phyloP scores from a whole-genome alignment of 2,888 invertebrate genomes.

The Microctonus aethiopoides region DNA sequence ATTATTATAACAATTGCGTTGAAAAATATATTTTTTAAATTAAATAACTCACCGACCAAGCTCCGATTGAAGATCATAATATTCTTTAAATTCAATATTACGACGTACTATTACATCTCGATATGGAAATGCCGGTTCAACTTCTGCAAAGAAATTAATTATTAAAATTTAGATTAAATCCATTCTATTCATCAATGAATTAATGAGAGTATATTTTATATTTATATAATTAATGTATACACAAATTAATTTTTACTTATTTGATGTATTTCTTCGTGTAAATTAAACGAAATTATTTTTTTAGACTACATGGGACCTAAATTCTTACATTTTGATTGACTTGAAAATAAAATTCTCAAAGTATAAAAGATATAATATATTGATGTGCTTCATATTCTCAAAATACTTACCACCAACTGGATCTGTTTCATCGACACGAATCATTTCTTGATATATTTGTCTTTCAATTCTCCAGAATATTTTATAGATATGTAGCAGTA shows the following conservation, averaged over 20 bases:
- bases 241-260: too few species aligned
- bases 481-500: background rate
- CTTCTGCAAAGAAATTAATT: slow-evolving; percentile 72
- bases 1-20: background rate
- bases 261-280: too few species aligned
- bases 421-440: slow-evolving; percentile 90
- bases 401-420: slow-evolving; percentile 85
- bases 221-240: too few species aligned
- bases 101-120: slow-evolving; percentile 88
- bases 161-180: background rate
- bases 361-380: slow-evolving; percentile 15
- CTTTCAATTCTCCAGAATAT: slow-evolving; percentile 22
- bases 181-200: background rate
- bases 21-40: background rate
- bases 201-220: background rate
- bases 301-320: too few species aligned
- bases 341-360: background rate
- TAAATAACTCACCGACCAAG: slow-evolving; percentile 85
- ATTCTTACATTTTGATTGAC: background rate
- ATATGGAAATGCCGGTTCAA: slow-evolving; percentile 89
- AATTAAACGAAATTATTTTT: too few species aligned
- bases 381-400: background rate
- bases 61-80: slow-evolving; percentile 88
- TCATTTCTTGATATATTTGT: slow-evolving; percentile 74
- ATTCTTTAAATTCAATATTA: slow-evolving; percentile 86